Evolutionary conservation across 1,140 invertebrate species (phyloP), one percentile per base, ranked within the genome.

Genomic region (Mizuhopecten yessoensis): DNA sequence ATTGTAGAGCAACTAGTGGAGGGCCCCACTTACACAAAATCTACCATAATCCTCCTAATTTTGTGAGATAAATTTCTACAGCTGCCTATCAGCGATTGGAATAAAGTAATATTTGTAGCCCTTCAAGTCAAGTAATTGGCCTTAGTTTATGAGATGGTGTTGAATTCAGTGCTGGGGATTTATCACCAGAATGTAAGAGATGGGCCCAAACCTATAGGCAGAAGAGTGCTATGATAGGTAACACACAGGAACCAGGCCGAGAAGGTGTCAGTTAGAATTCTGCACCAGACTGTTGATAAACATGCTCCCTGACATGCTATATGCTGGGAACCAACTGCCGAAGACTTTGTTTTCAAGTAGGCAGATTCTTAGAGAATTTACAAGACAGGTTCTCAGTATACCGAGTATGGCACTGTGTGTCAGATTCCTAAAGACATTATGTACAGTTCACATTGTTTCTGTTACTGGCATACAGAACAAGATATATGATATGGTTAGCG

Each of bases 101-200:
- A 75, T 75, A 75, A n/a, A 75, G 57, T 75, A 75, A 75, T 75
- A 75, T 75, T n/a, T 75, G 57, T 75, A 75, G 57, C 57, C 57
- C 57, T 75, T 75, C 57, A 75, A 75, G 57, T 75, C n/a, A 75
- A 75, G 57, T 75, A 75, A 75, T 75, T 75, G 57, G 57, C 5
- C 23, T 29, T 75, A n/a, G 57, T 75, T 75, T 75, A 75, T 75
- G 57, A 75, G 57, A 75, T 75, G n/a, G 23, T 75, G n/a, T 75
- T 29, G 57, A n/a, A 75, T 75, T 75, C 17, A 29, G 23, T 75
- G 57, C 23, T 75, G 57, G 57, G 29, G 57, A 75, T 75, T 75
- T 29, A 75, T 75, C 57, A 75, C n/a, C 5, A 13, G 36, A 39
- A 13, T 39, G 36, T 39, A 39, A 29, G 57, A 29, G 57, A 75